Evolutionary conservation across 2,797 vertebrate species (phyloP), one percentile per base, ranked within the genome.

Genomic region (Myripristis jacobus): DNA sequence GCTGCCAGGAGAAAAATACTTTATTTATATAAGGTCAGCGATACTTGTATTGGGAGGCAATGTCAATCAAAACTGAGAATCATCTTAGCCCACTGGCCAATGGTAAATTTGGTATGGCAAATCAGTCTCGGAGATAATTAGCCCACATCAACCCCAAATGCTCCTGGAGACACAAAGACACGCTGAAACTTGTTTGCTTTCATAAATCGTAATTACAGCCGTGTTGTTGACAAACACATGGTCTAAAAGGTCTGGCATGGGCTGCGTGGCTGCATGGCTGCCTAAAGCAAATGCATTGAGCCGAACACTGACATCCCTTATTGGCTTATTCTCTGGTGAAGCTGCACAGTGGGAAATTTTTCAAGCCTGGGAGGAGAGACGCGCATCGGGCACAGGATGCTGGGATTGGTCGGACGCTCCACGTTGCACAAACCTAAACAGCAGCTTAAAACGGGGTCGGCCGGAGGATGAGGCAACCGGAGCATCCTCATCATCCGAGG

Each of bases 361-460:
- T 63, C 13, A 24, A 61, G 63, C 34, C 56, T 51, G 31, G 78
- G 63, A 73, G 79, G 79, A 70, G 76, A 70, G 82, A 60, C 57
- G 72, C 55, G 62, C 82, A 66, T 70, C 64, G 19, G 57, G 50
- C 59, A 65, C 52, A 73, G 16, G 66, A 34, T 36, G 70, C 85
- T 69, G 64, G 48, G 90, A 94, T 94, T 92, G 93, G 92, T 73
- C 82, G 66, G 82, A 79, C 73, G 74, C 82, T 83, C 80, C 88
- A 89, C 87, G 82, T 65, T 81, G 79, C 86, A 74, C 84, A 58
- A 83, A 90, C 54, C 91, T 72, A 91, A 92, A 92, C 89, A 92
- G 89, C 89, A 87, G 86, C 82, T 88, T 88, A 81, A 72, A 75
- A 75, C 77, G 41, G 66, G 51, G 58, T 78, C 66, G 29, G 27